A percentile compares a stretch with the other conserved stretches of the same genome.
These are phyloP conservation scores for Amiota minor DNA, from an alignment of 2,888 invertebrate genomes.

Conservation along the genomic window DNA sequence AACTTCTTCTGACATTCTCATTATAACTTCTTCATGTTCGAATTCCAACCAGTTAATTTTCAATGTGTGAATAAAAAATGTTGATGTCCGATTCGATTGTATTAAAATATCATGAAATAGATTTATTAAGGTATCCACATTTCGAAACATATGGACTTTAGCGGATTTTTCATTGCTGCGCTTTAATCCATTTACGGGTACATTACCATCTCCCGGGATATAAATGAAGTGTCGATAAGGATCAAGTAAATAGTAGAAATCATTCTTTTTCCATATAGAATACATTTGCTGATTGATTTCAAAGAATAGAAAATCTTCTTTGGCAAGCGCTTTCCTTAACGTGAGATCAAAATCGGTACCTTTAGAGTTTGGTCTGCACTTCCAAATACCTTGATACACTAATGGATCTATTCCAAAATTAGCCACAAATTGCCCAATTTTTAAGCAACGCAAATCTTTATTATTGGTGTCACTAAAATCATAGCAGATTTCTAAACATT, in stretches of 20 bases:
- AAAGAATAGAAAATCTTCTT: not conserved
- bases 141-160: not conserved
- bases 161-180: not conserved
- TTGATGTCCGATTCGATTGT: not conserved
- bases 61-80: slow-evolving; percentile 24
- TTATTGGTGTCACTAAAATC: not conserved
- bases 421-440: not conserved
- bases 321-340: not conserved
- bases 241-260: slow-evolving; percentile 8
- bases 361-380: not conserved
- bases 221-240: not conserved
- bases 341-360: not conserved
- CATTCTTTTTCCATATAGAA: not conserved
- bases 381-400: not conserved
- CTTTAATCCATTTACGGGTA: slow-evolving; percentile 55
- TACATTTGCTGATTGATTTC: slow-evolving; percentile 4
- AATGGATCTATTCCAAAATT: not conserved
- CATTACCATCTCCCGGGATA: too few species aligned
- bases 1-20: not conserved
- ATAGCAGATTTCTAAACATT: not conserved
- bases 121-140: not conserved
- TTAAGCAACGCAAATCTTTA: not conserved
- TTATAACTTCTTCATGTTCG: not conserved
- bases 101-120: not conserved
- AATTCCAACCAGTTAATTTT: slow-evolving; percentile 5